Evolutionary conservation across 2,888 invertebrate genomes (phyloP).

Genomic region (Ceraclea dissimilis): DNA sequence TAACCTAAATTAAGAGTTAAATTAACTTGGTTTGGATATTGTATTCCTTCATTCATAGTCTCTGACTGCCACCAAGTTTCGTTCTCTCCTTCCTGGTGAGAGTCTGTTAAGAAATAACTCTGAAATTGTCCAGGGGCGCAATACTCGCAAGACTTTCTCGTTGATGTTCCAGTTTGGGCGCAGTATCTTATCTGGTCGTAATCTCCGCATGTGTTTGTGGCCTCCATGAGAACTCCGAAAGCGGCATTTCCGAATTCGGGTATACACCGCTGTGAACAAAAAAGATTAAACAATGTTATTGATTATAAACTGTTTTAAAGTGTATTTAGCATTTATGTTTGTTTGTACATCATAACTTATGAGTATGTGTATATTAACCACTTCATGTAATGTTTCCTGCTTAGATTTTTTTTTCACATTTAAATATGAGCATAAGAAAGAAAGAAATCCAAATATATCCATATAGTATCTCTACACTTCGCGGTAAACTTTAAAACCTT

Average conservation of each 20-base stretch:
- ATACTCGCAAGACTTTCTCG: constrained; percentile 69
- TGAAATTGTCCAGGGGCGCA: constrained; percentile 58
- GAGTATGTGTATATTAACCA: background rate
- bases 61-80: constrained; percentile 98
- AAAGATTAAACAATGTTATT: too few species aligned
- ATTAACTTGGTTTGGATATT: constrained; percentile 88
- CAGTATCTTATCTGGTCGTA: constrained; percentile 75
- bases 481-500: too few species aligned
- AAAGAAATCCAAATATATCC: too few species aligned
- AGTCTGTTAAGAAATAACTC: constrained; percentile 74
- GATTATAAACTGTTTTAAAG: background rate
- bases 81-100: constrained; percentile 84
- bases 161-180: constrained; percentile 78
- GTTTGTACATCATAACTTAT: too few species aligned
- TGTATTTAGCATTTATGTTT: too few species aligned
- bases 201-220: constrained; percentile 94
- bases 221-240: constrained; percentile 79
- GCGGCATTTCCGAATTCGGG: constrained; percentile 97
- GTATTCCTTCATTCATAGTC: constrained; percentile 91
- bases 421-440: too few species aligned
- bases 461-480: too few species aligned
- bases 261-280: constrained; percentile 69
- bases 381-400: too few species aligned
- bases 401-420: too few species aligned
- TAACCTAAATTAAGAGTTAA: constrained; percentile 81